Evolutionary conservation across 37 sponge, comb jelly and placozoan genomes (phyloP).

Genomic region (Mnemiopsis leidyi): DNA sequence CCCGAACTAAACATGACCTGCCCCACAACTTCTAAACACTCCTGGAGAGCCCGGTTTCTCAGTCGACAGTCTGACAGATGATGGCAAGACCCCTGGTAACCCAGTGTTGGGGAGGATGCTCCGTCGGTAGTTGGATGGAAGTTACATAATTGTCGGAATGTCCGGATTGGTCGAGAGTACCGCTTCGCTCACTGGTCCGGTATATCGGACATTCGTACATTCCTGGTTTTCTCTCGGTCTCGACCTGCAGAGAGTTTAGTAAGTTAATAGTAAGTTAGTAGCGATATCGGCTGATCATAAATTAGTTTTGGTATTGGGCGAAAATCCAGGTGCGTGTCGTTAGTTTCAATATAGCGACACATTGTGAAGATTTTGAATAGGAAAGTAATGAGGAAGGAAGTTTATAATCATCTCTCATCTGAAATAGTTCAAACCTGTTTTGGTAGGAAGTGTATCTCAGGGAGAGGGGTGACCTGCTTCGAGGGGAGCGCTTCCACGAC

Average conservation of each 20-base stretch:
- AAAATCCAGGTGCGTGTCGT: no score
- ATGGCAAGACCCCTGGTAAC: slow-evolving; percentile 49
- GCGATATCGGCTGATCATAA: no score
- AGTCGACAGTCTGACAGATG: slow-evolving; percentile 25
- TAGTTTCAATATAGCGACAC: no score
- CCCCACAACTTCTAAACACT: no score
- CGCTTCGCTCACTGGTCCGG: slow-evolving; percentile 51
- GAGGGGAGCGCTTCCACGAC: slow-evolving; percentile 67
- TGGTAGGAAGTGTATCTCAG: slow-evolving; percentile 50
- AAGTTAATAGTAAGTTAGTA: no score
- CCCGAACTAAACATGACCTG: no score
- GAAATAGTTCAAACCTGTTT: not conserved
- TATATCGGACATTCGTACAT: slow-evolving; percentile 58
- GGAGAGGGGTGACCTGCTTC: slow-evolving; percentile 55
- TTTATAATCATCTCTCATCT: no score
- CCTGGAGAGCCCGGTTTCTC: no score
- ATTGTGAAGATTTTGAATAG: no score
- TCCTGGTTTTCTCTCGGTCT: not conserved
- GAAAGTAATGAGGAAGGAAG: no score
- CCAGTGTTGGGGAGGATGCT: slow-evolving; percentile 25
- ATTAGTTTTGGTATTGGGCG: no score
- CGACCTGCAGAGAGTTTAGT: no score
- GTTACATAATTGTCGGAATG: slow-evolving; percentile 27
- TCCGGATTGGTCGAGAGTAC: slow-evolving; percentile 31
- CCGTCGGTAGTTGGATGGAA: not conserved